Percentiles rank a stretch among this genome's conserved stretches.
phyloP scores from a whole-genome alignment of 1,140 invertebrate species.

The Sarcophaga bullata region DNA sequence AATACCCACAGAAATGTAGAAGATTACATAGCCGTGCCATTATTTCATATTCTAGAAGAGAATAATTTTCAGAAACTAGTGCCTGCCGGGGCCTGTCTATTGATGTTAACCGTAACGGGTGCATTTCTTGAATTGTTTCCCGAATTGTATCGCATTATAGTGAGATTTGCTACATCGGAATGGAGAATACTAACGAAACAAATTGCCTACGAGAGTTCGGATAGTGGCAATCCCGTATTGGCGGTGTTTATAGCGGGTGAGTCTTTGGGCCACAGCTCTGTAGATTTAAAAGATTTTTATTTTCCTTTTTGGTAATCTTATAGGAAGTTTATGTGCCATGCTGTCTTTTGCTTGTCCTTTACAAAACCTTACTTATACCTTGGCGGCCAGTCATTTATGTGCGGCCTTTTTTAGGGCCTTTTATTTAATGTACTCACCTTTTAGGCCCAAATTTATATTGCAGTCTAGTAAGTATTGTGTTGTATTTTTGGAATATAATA shows the following conservation, averaged over 20 bases:
- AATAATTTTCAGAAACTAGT: slow-evolving; percentile 72
- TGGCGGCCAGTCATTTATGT: slow-evolving; percentile 60
- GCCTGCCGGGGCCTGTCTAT: slow-evolving; percentile 71
- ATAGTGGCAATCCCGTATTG: slow-evolving; percentile 74
- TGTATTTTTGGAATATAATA: neutral
- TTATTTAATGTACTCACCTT: slow-evolving; percentile 59
- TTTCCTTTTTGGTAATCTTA: slow-evolving; percentile 1
- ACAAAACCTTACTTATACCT: slow-evolving; percentile 60
- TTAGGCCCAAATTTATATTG: slow-evolving; percentile 60
- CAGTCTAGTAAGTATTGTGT: slow-evolving; percentile 50
- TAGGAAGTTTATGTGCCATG: slow-evolving; percentile 74
- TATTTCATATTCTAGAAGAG: slow-evolving; percentile 72
- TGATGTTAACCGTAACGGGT: slow-evolving; percentile 70
- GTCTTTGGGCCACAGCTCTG: slow-evolving; percentile 5
- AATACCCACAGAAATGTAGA: slow-evolving; percentile 47
- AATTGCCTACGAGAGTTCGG: slow-evolving; percentile 72
- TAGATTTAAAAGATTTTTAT: neutral
- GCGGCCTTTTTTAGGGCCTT: slow-evolving; percentile 56
- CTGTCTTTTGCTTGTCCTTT: slow-evolving; percentile 75
- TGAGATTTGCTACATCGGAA: slow-evolving; percentile 71
- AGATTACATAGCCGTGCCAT: slow-evolving; percentile 70
- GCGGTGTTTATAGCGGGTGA: slow-evolving; percentile 74
- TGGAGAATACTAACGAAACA: slow-evolving; percentile 73
- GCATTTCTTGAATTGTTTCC: slow-evolving; percentile 73
- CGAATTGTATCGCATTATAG: slow-evolving; percentile 70